phyloP scores from a whole-genome alignment of 2,113 vertebrate species.

The Hymenochirus boettgeri region DNA sequence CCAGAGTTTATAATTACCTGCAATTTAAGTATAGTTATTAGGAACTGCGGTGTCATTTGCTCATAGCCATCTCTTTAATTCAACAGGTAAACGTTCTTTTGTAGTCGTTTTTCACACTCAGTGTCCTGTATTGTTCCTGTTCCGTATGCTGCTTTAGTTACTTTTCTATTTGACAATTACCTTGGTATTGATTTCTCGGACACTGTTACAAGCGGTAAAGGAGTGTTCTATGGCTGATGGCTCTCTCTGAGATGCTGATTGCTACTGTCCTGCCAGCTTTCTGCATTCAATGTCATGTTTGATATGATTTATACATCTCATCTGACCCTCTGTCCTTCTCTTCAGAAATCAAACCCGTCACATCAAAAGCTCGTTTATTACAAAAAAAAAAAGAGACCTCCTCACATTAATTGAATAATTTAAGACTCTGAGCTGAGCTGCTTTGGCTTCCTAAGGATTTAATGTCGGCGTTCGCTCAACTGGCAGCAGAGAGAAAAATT shows the following conservation, averaged over 20 bases:
- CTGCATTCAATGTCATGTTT: slow-evolving; percentile 20
- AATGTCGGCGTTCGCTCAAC: slow-evolving; percentile 40
- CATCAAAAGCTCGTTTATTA: slow-evolving; percentile 41
- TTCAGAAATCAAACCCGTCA: slow-evolving; percentile 40
- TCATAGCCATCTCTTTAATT: slow-evolving; percentile 1
- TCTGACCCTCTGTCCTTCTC: slow-evolving; percentile 43
- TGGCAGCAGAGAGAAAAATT: slow-evolving; percentile 41
- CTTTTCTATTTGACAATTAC: slow-evolving; percentile 16
- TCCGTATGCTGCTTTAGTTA: not conserved
- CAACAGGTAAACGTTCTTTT: not conserved
- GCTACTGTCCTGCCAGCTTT: slow-evolving; percentile 18
- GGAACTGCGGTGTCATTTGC: too few relatives aligned
- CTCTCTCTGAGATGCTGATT: slow-evolving; percentile 15
- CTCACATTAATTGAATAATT: slow-evolving; percentile 43
- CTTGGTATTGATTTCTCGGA: slow-evolving; percentile 4
- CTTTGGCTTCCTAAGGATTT: slow-evolving; percentile 39
- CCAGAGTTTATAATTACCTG: too few relatives aligned
- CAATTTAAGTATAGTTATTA: too few relatives aligned
- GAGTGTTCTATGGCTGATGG: slow-evolving; percentile 17
- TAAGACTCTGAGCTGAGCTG: slow-evolving; percentile 38
- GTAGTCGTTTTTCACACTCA: not conserved
- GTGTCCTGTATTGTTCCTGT: not conserved
- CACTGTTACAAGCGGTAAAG: not conserved
- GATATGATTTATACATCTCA: slow-evolving; percentile 35
- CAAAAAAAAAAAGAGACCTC: slow-evolving; percentile 40